Base-by-base conservation (phyloP, 1,140 invertebrate genomes). In the Papilio machaon region DNA sequence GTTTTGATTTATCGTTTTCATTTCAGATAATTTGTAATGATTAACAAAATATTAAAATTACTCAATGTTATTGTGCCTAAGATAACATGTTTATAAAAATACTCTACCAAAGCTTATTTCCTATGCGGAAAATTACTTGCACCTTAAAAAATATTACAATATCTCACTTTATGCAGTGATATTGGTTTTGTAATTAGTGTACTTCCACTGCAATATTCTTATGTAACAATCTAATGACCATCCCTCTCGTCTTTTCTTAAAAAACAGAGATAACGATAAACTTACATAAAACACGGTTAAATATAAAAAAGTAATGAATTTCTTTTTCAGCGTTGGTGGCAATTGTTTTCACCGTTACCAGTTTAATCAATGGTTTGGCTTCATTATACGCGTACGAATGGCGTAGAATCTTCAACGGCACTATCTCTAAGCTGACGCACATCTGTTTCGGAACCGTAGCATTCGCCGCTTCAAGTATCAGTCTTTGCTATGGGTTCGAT, bases 361-460 rank as follows among this genome's bases (percentile, higher is more conserved):
- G 89, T 73, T 81, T 92, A 30, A 77, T 89, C 47, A 92, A 92
- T 23, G 91, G 91, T 2, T 17, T 91, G 0, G 75, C 87, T 17
- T 92, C 91, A 7, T 82, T 91, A 2, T 92, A 88, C 81, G 88
- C 91, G 0, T 86, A 86, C n/a, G 89, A 92, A 54, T 75, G 89
- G n/a, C 86, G 89, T 3, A 79, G 80, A 43, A 81, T 83, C 54
- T 82, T 91, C 11, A 87, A 88, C 15, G 85, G 84, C 0, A 91
- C 85, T 35, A 73, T 91, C 7, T 91, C 89, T 11, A 92, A 91
- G 70, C 74, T 91, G 1, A 89, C 84, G 1, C 91, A 92, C 83
- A 88, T 92, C 49, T 88, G 86, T 60, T 89, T 91, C 38, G 91
- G 91, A 8, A 84, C 82, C n/a, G 84, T 91, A 0, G 88, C 85